Evolutionary conservation across 30 jellyfish, hydroid and myxozoan genomes (phyloP), one percentile per base, ranked within the genome.

Genomic region (Cassiopea xamachana): DNA sequence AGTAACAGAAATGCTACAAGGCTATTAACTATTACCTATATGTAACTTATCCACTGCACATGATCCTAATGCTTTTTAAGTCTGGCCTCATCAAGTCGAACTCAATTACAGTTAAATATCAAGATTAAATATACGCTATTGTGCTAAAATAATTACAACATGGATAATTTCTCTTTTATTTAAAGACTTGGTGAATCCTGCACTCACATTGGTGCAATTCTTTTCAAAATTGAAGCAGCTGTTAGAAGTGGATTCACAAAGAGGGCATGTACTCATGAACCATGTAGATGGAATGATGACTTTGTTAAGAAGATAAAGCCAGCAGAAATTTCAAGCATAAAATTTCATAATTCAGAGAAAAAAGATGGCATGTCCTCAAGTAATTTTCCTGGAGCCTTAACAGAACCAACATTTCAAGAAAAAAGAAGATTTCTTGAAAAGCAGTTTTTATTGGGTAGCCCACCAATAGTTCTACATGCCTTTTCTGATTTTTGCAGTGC

Each of bases 211-310:
- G 86, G 71, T 46, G 86, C 86, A 46, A 43, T 77, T 15, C 72
- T 77, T 17, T 77, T 80, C 55, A 80, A 80, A 55, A 79, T 80
- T 10, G 89, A 80, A 46, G 89, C 89, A 12, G 79, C 89, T 51
- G 89, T 80, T 43, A 49, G 79, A 0, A 55, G 50, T 48, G 89
- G 89, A 14, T 55, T 49, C 15, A 80, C 89, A 19, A 17, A 79
- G 7, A 9, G 50, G 0, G 89, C 89, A 47, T 80, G 89, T 79
- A 55, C 89, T 14, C 0, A 61, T 18, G 46, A 80, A 60, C 89
- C 89, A 80, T 80, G 89, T 43, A 55, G 58, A 80, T 80, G 89
- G 89, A 80, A 80, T 75, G 64, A 80, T 44, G 79, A 80, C 68
- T 80, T 48, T 80, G 89, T 80, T 1, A 80, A 80, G 46, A 55